Conservation (phyloP, 2,797 vertebrate genomes). For the Dermochelys coriacea region DNA sequence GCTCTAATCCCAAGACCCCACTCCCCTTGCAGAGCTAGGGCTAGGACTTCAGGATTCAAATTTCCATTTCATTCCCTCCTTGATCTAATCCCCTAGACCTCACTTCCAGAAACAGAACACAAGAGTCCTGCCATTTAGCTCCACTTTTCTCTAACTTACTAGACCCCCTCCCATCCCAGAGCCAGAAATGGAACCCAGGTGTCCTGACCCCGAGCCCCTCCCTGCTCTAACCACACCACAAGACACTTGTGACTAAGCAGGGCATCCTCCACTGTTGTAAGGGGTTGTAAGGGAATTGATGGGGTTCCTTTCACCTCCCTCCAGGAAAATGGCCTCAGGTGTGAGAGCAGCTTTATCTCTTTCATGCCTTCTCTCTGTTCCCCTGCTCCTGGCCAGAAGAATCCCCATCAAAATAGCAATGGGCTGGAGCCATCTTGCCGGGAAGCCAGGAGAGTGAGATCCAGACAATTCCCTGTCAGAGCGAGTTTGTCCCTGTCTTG, state of each 20-base stretch:
- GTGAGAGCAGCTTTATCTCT: not conserved
- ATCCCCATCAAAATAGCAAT: slow-evolving; percentile 63
- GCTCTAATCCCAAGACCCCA: not conserved
- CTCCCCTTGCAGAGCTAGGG: not conserved
- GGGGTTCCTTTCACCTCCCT: not conserved
- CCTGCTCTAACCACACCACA: not conserved
- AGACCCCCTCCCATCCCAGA: not conserved
- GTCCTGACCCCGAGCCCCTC: not conserved
- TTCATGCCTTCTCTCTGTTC: not conserved
- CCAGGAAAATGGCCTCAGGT: not conserved
- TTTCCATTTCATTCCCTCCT: not conserved
- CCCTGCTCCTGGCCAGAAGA: slow-evolving; percentile 21
- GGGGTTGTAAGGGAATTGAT: not conserved
- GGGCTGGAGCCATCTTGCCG: not conserved
- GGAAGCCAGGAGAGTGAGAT: slow-evolving; percentile 23
- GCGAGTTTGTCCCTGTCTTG: slow-evolving; percentile 47
- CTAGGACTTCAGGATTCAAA: not conserved
- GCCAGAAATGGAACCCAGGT: not conserved
- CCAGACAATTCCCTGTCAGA: slow-evolving; percentile 42
- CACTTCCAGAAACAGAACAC: not conserved
- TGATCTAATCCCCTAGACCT: not conserved
- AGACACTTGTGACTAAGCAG: not conserved
- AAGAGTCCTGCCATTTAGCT: not conserved
- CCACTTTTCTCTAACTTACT: not conserved
- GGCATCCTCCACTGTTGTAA: not conserved